A percentile compares a stretch with the other conserved stretches of the same genome.
phyloP scores from a whole-genome alignment of 1,140 invertebrate species.

The Drosophila neocordata region DNA sequence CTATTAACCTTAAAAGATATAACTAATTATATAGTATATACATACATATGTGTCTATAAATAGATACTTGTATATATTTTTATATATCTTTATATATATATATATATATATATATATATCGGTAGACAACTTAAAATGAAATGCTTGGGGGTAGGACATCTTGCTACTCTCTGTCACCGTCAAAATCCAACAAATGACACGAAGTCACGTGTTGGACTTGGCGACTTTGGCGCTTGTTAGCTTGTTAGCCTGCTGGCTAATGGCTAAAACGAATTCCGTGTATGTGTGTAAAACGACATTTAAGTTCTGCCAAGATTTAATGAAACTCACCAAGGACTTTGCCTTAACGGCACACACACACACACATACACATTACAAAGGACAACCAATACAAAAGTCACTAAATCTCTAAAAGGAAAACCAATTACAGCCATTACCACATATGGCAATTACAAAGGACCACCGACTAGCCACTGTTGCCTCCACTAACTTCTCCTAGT shows the following conservation, averaged over 20 bases:
- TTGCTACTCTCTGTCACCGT: slow-evolving; percentile 24
- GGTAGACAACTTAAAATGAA: slow-evolving; percentile 32
- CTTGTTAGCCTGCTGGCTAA: slow-evolving; percentile 70
- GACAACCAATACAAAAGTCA: slow-evolving; percentile 72
- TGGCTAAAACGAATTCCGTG: slow-evolving; percentile 78
- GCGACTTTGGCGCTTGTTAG: slow-evolving; percentile 77
- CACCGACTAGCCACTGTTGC: slow-evolving; percentile 11
- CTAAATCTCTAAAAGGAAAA: slow-evolving; percentile 80
- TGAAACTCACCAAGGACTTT: slow-evolving; percentile 39
- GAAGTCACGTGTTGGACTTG: slow-evolving; percentile 80
- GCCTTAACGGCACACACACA: neutral
- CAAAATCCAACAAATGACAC: slow-evolving; percentile 76
- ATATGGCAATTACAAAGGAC: slow-evolving; percentile 78
- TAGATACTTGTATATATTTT: slow-evolving; percentile 20
- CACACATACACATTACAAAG: slow-evolving; percentile 22
- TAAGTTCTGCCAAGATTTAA: slow-evolving; percentile 66
- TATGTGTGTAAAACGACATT: slow-evolving; percentile 66
- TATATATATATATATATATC: slow-evolving; percentile 31
- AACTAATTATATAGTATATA: neutral
- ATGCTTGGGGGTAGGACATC: slow-evolving; percentile 42
- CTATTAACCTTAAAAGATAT: slow-evolving; percentile 9
- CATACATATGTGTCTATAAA: slow-evolving; percentile 22
- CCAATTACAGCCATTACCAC: slow-evolving; percentile 79
- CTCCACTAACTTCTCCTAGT: slow-evolving; percentile 27
- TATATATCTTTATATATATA: slow-evolving; percentile 25